Conservation (phyloP, 2,888 invertebrate genomes). For the Labia minor region DNA sequence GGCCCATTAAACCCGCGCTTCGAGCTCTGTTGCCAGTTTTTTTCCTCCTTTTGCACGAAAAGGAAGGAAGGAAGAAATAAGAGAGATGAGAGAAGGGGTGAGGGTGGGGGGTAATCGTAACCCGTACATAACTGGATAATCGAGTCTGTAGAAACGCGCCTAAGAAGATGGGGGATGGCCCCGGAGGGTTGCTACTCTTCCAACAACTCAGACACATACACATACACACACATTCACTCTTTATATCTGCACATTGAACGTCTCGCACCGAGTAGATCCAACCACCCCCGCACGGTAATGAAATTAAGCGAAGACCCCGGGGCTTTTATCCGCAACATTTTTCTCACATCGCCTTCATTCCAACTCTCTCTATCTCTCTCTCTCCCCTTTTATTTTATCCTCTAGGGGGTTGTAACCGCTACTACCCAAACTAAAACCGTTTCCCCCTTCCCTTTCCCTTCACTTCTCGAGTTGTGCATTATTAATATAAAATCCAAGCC, state of each 20-base stretch:
- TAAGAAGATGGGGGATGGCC: not conserved
- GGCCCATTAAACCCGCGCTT: not conserved
- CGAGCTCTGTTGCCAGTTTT: constrained; percentile 6
- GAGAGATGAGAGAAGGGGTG: not conserved
- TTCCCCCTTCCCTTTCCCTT: not conserved
- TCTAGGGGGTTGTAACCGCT: not conserved
- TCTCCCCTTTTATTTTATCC: not conserved
- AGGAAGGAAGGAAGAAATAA: not conserved
- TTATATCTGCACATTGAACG: not conserved
- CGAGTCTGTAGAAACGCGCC: not conserved
- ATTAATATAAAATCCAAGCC: not conserved
- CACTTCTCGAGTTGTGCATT: not conserved
- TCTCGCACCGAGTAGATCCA: not conserved
- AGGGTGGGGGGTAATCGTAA: not conserved
- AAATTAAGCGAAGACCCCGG: not conserved
- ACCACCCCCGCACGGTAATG: not conserved
- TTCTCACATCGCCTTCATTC: not conserved
- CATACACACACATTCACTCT: not conserved
- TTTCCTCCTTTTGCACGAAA: not conserved
- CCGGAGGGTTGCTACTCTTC: not conserved
- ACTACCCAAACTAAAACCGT: not conserved
- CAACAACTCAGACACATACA: not conserved
- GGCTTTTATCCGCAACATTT: constrained; percentile 13
- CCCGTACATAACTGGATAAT: constrained; percentile 13
- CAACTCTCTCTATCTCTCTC: not conserved